These are phyloP conservation scores for Drosophila emarginata DNA, from an alignment of 2,888 invertebrate genomes.

Conservation along the genomic window DNA sequence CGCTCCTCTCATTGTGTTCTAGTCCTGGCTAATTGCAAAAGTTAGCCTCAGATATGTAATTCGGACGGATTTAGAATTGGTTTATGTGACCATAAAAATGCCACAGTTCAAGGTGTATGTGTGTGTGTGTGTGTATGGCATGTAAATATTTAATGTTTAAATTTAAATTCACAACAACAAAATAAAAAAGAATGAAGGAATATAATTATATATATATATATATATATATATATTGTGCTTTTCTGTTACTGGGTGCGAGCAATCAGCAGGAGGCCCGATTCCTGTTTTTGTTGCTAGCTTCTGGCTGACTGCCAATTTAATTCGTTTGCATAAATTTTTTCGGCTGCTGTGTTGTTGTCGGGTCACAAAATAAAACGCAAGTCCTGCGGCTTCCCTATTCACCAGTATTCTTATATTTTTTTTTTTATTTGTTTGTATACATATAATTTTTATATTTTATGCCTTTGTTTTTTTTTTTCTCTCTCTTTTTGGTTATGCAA, in stretches of 20 bases:
- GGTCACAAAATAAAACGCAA: conserved; percentile 48
- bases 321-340: conserved; percentile 72
- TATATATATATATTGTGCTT: no score
- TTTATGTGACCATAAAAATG: conserved; percentile 48
- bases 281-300: conserved; percentile 60
- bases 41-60: conserved; percentile 31
- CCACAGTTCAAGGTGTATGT: conserved; percentile 22
- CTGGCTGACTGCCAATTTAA: conserved; percentile 66
- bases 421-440: conserved; percentile 10
- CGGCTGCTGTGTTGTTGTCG: conserved; percentile 18
- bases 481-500: conserved; percentile 56
- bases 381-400: conserved; percentile 63
- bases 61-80: conserved; percentile 49
- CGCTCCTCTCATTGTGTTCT: no score
- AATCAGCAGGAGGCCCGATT: conserved; percentile 2
- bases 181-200: conserved; percentile 19
- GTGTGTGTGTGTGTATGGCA: conserved; percentile 18
- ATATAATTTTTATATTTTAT: conserved; percentile 27
- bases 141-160: conserved; percentile 67
- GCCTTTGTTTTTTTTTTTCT: conserved; percentile 48
- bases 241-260: conserved; percentile 24
- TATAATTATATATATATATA: conserved; percentile 50
- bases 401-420: background rate
- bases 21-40: conserved; percentile 43
- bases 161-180: conserved; percentile 45